phyloP scores from a whole-genome alignment of 2,888 invertebrate genomes.

The Caenorhabditis macrosperma region DNA sequence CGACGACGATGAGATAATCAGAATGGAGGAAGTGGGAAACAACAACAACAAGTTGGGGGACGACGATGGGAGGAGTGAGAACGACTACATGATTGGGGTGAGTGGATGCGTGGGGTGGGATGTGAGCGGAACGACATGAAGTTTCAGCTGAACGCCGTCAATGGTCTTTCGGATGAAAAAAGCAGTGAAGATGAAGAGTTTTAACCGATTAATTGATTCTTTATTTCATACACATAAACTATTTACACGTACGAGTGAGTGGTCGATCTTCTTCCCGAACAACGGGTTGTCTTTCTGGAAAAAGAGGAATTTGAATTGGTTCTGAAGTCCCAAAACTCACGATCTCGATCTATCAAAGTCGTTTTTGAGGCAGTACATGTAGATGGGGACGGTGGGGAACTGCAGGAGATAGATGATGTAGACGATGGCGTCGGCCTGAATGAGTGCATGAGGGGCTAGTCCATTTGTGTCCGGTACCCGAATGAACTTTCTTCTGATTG shows the following conservation, averaged over 20 bases:
- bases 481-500: conserved; percentile 31
- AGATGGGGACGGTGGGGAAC: conserved; percentile 65
- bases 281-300: conserved; percentile 30
- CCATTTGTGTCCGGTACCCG: conserved; percentile 4
- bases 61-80: conserved; percentile 9
- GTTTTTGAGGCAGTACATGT: conserved; percentile 62
- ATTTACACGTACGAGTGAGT: conserved; percentile 20
- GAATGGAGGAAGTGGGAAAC: conserved; percentile 30
- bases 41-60: conserved; percentile 12
- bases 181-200: conserved; percentile 62
- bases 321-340: conserved; percentile 8
- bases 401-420: conserved; percentile 67
- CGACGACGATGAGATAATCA: conserved; percentile 22
- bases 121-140: neutral
- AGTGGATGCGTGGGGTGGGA: neutral
- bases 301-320: neutral
- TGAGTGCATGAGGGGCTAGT: too few relatives aligned
- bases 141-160: conserved; percentile 15
- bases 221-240: neutral
- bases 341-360: conserved; percentile 53
- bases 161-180: conserved; percentile 34
- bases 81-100: conserved; percentile 35
- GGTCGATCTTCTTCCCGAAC: conserved; percentile 33
- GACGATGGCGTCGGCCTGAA: conserved; percentile 63
- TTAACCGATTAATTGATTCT: neutral